Evolutionary conservation across 1,140 invertebrate species (phyloP).

Genomic region (Mylabris phalerata): DNA sequence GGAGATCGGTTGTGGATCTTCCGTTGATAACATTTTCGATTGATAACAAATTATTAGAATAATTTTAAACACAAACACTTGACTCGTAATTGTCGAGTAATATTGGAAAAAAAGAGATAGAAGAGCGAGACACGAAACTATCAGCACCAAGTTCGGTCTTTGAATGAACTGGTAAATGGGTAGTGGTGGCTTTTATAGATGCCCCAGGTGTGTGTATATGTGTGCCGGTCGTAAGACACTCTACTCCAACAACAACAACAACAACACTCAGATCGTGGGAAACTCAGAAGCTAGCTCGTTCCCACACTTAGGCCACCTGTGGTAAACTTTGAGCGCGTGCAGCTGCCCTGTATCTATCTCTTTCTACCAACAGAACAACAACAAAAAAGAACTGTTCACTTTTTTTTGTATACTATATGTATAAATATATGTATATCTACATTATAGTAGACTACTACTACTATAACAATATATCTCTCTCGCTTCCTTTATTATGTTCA

Average conservation of each 20-base stretch:
- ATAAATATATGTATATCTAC: neutral
- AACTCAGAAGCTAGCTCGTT: constrained; percentile 51
- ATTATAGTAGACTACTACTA: neutral
- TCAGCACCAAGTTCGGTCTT: constrained; percentile 29
- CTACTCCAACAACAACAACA: neutral
- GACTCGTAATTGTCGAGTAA: too few relatives aligned
- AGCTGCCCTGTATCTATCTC: constrained; percentile 30
- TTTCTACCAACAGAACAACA: neutral
- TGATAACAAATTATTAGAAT: too few relatives aligned
- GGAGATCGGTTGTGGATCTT: constrained; percentile 57
- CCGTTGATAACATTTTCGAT: too few relatives aligned
- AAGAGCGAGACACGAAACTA: too few relatives aligned
- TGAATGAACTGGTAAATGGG: constrained; percentile 45
- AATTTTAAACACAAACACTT: too few relatives aligned
- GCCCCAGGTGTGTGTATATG: constrained; percentile 43
- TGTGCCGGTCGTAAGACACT: constrained; percentile 39
- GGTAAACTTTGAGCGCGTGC: constrained; percentile 35
- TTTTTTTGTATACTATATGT: neutral
- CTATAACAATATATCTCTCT: neutral
- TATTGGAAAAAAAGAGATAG: too few relatives aligned
- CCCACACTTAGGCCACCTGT: constrained; percentile 50
- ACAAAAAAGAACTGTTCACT: neutral
- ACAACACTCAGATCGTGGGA: constrained; percentile 46
- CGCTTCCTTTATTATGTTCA: constrained; percentile 2
- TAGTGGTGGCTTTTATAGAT: constrained; percentile 49